Conservation (phyloP, 2,888 invertebrate species). For the Eugnorisma glareosa region DNA sequence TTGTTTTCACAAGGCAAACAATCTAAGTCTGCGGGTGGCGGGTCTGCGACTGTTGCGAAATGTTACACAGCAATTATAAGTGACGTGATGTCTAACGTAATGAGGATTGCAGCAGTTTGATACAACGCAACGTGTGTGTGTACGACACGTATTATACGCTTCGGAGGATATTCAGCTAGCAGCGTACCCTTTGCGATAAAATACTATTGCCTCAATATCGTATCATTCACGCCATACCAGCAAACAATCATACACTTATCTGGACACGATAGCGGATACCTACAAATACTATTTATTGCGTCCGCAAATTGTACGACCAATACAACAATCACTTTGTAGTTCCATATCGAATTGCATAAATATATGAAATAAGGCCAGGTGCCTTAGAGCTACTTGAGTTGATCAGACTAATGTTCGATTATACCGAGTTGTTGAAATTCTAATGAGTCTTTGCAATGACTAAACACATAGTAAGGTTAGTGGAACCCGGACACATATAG, state of each 20-base stretch:
- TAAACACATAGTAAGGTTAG: conserved; percentile 76
- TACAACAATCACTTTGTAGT: conserved; percentile 55
- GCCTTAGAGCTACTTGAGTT: conserved; percentile 16
- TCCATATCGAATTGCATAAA: conserved; percentile 44
- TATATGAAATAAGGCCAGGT: conserved; percentile 23
- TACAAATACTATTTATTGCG: conserved; percentile 50
- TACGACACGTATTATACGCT: conserved; percentile 22
- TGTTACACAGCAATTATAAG: conserved; percentile 77
- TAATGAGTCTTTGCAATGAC: conserved; percentile 73
- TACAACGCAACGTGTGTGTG: conserved; percentile 48
- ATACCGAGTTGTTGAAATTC: conserved; percentile 59
- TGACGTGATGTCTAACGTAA: conserved; percentile 76
- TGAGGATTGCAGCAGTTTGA: conserved; percentile 68
- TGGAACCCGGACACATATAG: conserved; percentile 79
- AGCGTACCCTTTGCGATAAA: conserved; percentile 12
- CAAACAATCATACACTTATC: conserved; percentile 54
- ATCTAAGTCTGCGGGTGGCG: conserved; percentile 73
- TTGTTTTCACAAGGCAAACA: conserved; percentile 67
- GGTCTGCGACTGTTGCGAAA: conserved; percentile 76
- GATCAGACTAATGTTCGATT: conserved; percentile 21
- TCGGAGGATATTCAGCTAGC: conserved; percentile 18
- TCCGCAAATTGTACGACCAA: conserved; percentile 41
- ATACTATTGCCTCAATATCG: conserved; percentile 30
- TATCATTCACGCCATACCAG: conserved; percentile 36
- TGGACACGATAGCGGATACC: conserved; percentile 54